Conservation (phyloP, 2,113 vertebrate species). For the Caretta caretta region DNA sequence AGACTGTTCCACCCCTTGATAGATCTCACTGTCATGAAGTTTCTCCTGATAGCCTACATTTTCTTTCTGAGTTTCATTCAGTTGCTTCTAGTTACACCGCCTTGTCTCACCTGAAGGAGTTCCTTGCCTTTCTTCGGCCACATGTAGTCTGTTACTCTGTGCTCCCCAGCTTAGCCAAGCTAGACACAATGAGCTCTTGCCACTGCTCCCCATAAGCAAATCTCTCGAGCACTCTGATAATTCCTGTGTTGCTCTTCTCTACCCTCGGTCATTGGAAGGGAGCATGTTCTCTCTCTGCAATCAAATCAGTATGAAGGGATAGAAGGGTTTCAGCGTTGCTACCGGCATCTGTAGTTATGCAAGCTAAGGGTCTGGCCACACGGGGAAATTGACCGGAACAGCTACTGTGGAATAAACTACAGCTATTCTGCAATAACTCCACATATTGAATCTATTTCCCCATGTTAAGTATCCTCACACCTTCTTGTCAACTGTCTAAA, state of each 20-base stretch:
- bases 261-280: accelerated
- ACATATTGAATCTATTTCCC: too few species aligned
- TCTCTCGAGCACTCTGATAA: accelerated
- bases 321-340: background rate
- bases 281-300: background rate
- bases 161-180: accelerated
- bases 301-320: accelerated
- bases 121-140: background rate
- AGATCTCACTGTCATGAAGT: background rate
- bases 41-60: background rate
- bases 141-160: background rate
- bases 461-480: too few species aligned
- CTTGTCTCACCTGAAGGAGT: background rate
- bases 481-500: too few species aligned
- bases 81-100: background rate
- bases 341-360: background rate
- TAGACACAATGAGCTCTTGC: accelerated
- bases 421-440: too few species aligned
- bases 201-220: background rate
- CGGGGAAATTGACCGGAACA: background rate
- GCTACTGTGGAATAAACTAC: background rate
- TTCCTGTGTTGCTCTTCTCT: background rate
- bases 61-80: background rate
- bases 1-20: background rate
- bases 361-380: background rate